A percentile compares a stretch with the other conserved stretches of the same genome.
Conservation (phyloP, 1,140 invertebrate species). For the Ceratina australensis region DNA sequence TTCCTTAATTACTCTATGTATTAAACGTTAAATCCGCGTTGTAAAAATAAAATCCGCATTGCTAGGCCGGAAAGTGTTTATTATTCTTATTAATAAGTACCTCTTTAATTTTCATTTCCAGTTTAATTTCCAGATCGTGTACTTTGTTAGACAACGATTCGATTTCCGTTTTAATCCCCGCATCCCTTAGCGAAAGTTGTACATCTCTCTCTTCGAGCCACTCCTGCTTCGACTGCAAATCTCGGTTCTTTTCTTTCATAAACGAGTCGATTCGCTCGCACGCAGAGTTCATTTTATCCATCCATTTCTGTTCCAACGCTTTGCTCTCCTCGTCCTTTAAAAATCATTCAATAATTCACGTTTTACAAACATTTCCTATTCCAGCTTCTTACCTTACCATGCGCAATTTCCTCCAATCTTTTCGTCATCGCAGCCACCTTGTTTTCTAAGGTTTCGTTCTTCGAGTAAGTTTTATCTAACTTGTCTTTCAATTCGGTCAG, state of each 20-base stretch:
- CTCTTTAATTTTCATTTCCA: slow-evolving; percentile 66
- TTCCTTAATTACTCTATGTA: too few species aligned
- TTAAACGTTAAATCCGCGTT: too few species aligned
- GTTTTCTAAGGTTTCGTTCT: slow-evolving; percentile 51
- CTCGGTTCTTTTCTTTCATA: slow-evolving; percentile 59
- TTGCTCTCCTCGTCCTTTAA: slow-evolving; percentile 49
- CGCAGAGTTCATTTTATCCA: slow-evolving; percentile 50
- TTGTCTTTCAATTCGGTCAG: slow-evolving; percentile 58
- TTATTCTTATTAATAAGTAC: too few species aligned
- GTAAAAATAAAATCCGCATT: too few species aligned
- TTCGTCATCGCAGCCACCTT: slow-evolving; percentile 45
- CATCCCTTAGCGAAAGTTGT: slow-evolving; percentile 54
- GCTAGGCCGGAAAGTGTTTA: too few species aligned
- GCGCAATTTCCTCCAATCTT: slow-evolving; percentile 54
- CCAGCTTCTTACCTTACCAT: slow-evolving; percentile 54
- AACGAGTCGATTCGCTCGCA: slow-evolving; percentile 50
- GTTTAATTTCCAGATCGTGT: slow-evolving; percentile 63
- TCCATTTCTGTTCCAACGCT: slow-evolving; percentile 54
- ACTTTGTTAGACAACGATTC: slow-evolving; percentile 58
- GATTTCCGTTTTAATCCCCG: slow-evolving; percentile 56
- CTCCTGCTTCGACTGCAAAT: slow-evolving; percentile 60
- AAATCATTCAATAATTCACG: slow-evolving; percentile 19
- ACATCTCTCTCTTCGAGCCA: slow-evolving; percentile 57
- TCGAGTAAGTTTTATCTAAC: slow-evolving; percentile 51
- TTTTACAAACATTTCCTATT: neutral